Percentiles rank a stretch among this genome's conserved stretches.
phyloP scores from a whole-genome alignment of 2,797 vertebrate genomes.

The Vipera ursinii region DNA sequence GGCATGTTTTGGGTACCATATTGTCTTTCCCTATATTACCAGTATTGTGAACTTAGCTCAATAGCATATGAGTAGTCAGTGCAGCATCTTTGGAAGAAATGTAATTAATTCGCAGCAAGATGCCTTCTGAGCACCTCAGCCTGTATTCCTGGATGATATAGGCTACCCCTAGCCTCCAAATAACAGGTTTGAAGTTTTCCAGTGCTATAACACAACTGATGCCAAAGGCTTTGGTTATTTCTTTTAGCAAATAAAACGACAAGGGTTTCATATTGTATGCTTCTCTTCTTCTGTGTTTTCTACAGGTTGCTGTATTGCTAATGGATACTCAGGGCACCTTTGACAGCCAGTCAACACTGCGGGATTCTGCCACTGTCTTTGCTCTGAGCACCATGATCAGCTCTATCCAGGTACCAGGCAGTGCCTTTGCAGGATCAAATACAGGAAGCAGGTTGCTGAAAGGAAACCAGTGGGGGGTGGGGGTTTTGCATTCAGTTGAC shows the following conservation, averaged over 20 bases:
- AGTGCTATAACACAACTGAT: neutral
- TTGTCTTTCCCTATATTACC: neutral
- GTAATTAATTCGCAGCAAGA: neutral
- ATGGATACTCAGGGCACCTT: constrained; percentile 99
- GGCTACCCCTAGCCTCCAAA: neutral
- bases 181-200: neutral
- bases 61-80: neutral
- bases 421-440: neutral
- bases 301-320: constrained; percentile 89
- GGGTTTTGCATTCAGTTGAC: neutral
- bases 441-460: too few relatives aligned
- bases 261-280: neutral
- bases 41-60: neutral
- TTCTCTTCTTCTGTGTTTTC: neutral
- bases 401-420: constrained; percentile 90
- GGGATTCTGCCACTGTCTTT: constrained; percentile 96
- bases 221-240: neutral
- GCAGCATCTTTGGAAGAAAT: neutral
- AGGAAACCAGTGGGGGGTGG: too few relatives aligned
- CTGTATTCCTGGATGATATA: neutral
- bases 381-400: constrained; percentile 99
- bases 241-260: neutral
- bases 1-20: neutral
- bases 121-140: neutral
- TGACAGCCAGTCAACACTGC: constrained; percentile 95